Conservation (phyloP, 1,140 invertebrate species). For the Anastatus disparis region DNA sequence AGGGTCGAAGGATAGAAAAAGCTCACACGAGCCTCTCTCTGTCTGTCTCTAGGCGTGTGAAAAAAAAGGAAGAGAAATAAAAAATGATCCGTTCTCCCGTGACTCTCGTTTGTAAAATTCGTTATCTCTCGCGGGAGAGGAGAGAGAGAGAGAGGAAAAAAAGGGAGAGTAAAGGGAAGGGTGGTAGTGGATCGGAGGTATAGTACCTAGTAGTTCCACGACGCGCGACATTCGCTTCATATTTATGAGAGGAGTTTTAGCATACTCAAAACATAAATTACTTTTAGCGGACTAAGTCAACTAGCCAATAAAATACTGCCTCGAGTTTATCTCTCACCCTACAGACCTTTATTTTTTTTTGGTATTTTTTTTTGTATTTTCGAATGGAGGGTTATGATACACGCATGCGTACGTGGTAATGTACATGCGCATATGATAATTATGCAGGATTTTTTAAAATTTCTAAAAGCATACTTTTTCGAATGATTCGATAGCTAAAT, state of each 20-base stretch:
- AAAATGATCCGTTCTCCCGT: slow-evolving; percentile 14
- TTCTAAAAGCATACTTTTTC: no score
- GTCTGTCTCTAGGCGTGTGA: background rate
- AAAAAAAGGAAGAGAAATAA: background rate
- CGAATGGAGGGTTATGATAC: no score
- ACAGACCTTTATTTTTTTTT: slow-evolving; percentile 6
- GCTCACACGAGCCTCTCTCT: no score
- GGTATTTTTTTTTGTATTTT: no score
- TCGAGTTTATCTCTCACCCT: slow-evolving; percentile 52
- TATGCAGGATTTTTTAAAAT: no score
- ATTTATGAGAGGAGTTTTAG: slow-evolving; percentile 62
- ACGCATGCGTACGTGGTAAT: no score
- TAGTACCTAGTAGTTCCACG: background rate
- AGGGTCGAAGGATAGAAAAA: background rate
- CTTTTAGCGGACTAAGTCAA: slow-evolving; percentile 57
- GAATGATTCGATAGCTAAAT: no score
- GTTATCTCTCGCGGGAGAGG: slow-evolving; percentile 50
- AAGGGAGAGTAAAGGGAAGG: background rate
- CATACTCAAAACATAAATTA: slow-evolving; percentile 63
- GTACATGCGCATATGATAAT: no score
- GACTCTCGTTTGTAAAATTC: slow-evolving; percentile 56
- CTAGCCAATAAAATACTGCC: slow-evolving; percentile 60
- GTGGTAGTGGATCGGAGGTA: background rate
- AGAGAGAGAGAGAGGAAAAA: no score
- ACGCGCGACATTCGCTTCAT: slow-evolving; percentile 53